Percentiles rank a stretch among this genome's conserved stretches.
Evolutionary conservation across 2,113 vertebrate species (phyloP).

Genomic region (Dermatemys mawii): DNA sequence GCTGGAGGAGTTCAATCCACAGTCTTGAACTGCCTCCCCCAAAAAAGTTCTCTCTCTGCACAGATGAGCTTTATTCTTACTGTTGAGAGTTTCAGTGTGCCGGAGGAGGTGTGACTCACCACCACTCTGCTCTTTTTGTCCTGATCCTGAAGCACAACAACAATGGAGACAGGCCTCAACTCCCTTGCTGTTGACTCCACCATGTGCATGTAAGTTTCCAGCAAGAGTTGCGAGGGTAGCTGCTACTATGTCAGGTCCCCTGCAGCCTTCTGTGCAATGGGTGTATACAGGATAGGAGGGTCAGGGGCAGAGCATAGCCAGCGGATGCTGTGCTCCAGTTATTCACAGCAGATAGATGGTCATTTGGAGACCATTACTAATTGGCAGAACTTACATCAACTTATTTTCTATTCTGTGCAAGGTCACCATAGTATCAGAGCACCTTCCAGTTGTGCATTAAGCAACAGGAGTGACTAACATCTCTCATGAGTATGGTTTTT

Average conservation of each 20-base stretch:
- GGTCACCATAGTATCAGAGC: background rate
- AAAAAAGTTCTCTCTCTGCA: background rate
- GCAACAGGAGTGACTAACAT: background rate
- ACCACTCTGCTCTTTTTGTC: background rate
- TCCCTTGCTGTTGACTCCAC: background rate
- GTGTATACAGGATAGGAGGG: background rate
- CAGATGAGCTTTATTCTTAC: background rate
- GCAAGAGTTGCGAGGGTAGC: background rate
- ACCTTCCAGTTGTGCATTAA: background rate
- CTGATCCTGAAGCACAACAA: background rate
- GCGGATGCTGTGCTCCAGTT: background rate
- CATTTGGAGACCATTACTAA: background rate
- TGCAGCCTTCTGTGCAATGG: fast-evolving
- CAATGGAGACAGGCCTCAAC: background rate
- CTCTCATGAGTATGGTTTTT: background rate
- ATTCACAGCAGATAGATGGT: background rate
- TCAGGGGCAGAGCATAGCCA: background rate
- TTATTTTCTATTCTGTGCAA: background rate
- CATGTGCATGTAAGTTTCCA: background rate
- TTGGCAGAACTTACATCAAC: background rate
- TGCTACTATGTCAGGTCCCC: background rate
- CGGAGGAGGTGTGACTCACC: background rate
- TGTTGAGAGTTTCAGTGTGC: background rate
- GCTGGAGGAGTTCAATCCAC: background rate
- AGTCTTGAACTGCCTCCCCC: background rate